Conservation (phyloP, 2,797 vertebrate species). For the Euthynnus affinis region DNA sequence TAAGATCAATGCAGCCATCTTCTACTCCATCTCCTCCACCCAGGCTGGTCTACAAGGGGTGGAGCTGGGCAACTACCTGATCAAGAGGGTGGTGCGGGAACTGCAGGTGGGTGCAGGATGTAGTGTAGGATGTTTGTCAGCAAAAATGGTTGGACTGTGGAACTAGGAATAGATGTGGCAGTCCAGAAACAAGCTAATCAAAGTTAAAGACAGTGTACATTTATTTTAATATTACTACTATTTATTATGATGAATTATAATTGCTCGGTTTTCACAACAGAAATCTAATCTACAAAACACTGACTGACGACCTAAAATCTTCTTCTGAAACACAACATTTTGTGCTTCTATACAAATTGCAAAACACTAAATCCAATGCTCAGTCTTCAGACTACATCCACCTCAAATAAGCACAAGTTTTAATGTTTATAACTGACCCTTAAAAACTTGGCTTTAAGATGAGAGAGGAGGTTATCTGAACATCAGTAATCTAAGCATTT, state of each 20-base stretch:
- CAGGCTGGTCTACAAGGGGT: conserved; percentile 96
- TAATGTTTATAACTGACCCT: too few relatives aligned
- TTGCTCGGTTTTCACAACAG: too few relatives aligned
- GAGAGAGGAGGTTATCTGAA: conserved; percentile 5
- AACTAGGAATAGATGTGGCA: not conserved
- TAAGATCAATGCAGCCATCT: conserved; percentile 91
- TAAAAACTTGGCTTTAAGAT: too few relatives aligned
- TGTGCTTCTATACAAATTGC: too few relatives aligned
- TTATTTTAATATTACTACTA: not conserved
- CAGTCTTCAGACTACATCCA: too few relatives aligned
- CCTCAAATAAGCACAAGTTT: too few relatives aligned
- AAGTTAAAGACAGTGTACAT: not conserved
- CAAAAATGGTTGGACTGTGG: not conserved
- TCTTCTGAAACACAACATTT: too few relatives aligned
- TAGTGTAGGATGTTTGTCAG: not conserved
- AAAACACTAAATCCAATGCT: too few relatives aligned
- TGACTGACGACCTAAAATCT: too few relatives aligned
- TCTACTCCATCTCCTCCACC: conserved; percentile 97
- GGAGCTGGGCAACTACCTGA: conserved; percentile 95
- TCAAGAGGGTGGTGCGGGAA: conserved; percentile 95
- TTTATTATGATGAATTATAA: too few relatives aligned
- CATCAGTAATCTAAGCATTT: conserved; percentile 9
- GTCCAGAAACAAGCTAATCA: not conserved
- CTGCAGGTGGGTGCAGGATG: conserved; percentile 88
- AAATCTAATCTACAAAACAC: too few relatives aligned